Base-by-base conservation (phyloP, 92 coral and sea anemone genomes). In the Heteractis magnifica region DNA sequence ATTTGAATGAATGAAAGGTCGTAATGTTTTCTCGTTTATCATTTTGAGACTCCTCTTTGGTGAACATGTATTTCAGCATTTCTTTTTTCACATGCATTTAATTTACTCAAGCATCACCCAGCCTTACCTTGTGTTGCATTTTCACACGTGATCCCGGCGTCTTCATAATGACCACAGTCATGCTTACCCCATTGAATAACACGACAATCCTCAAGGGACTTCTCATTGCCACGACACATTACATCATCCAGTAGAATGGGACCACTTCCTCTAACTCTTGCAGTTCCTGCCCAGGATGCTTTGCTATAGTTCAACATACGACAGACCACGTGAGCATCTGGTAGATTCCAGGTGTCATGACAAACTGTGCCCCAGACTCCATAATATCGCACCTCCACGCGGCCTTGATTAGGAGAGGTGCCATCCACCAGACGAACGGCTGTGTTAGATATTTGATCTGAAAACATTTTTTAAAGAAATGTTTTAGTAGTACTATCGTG, bases 191-290 rank as follows among this genome's bases (percentile, higher is more conserved):
- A 80, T 15, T 56, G 23, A 41, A 18, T 64, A 53, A 62, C 56
- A 4, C 75, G 51, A 44, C 83, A 80, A 16, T 80, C 83, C 55
- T 71, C 72, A 15, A 80, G 56, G 58, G 72, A 80, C 51, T 80
- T 48, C 53, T 62, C 83, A 64, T 80, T 73, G 10, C 83, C 76
- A 5, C 10, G 8, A 53, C 83, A 80, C 56, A 12, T 71, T 4
- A 80, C 71, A 59, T 80, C 51, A 60, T 80, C 83, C 13, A 80
- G 83, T 73, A 71, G 72, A 62, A 80, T 80, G 6, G 75, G 50
- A 64, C 83, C 83, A 64, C 75, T 80, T 12, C 83, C 83, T 18
- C 12, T 18, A n/a, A 62, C 70, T 23, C 20, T 62, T 18, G 70
- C 23, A n/a, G 23, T 62, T 18, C 70, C 70, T 62, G 7, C 26